Base-by-base conservation (phyloP, 1,140 invertebrate species). In the Drosophila orosa region DNA sequence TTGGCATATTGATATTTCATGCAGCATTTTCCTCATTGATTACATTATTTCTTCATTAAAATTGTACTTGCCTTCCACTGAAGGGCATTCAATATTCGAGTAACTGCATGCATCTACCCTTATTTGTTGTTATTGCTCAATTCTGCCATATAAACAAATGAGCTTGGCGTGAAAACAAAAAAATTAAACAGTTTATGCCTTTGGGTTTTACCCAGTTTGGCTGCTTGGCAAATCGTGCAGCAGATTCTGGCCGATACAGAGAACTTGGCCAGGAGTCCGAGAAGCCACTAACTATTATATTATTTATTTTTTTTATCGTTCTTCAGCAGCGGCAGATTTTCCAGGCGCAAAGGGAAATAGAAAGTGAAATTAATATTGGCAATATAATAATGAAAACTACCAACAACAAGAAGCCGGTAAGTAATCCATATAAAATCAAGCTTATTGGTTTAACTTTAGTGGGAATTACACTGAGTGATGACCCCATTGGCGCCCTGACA, bases 201-300 rank as follows among this genome's bases (percentile, higher is more conserved):
- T 45, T 10, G 76, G 76, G 76, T 52, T 79, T 78, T 79, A 33
- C 77, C 77, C 63, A 44, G n/a, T 37, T 58, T 50, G 48, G 19
- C 31, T 52, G 47, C 33, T 39, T 31, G 24, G 60, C 40, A 7
- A 45, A 80, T 80, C 77, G 77, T 79, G 77, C 69, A 47, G 29
- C 57, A 74, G 77, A 79, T 79, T 73, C 52, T 44, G 45, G n/a
- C 50, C 31, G 62, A 76, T 47, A 67, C 25, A 35, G 13, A 27
- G 24, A 29, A 29, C 31, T 13, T 39, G 24, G 24, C 15, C 44
- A 42, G 19, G 13, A 60, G 19, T 31, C n/a, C 48, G 13, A 37
- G 29, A 35, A 22, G 13, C 3, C 19, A 24, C 52, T 39, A 55
- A 55, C 52, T 24, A 31, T 55, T 55, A 24, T 17, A 55, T 12